Evolutionary conservation across 1,140 invertebrate species (phyloP).

Genomic region (Teleogryllus occipitalis): DNA sequence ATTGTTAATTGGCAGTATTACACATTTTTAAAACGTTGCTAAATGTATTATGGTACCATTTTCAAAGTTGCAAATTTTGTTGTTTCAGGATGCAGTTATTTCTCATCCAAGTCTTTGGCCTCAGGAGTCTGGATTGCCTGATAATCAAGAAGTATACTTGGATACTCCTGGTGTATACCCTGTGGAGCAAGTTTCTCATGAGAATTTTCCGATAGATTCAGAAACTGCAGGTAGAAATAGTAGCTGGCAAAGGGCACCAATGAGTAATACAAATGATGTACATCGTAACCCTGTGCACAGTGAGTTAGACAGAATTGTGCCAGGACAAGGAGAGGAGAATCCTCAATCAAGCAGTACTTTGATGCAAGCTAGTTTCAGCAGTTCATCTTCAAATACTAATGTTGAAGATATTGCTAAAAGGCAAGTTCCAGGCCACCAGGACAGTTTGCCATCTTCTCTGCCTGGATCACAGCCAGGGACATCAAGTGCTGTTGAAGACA

Average conservation of each 20-base stretch:
- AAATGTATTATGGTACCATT: too few relatives aligned
- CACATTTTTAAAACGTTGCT: too few relatives aligned
- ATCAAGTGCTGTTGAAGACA: background rate
- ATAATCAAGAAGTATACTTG: background rate
- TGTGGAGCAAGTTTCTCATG: background rate
- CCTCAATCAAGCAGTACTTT: background rate
- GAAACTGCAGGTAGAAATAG: background rate
- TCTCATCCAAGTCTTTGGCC: background rate
- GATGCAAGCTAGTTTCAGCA: background rate
- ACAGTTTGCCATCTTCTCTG: background rate
- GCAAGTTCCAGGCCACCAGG: background rate
- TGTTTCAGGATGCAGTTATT: background rate
- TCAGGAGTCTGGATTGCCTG: background rate
- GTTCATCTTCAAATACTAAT: background rate
- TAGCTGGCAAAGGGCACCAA: background rate
- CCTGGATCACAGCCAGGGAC: slow-evolving; percentile 12
- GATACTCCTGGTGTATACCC: background rate
- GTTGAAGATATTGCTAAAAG: background rate
- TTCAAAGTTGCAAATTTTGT: too few relatives aligned
- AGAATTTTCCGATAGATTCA: background rate
- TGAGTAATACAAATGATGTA: slow-evolving; percentile 9
- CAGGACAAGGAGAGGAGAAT: slow-evolving; percentile 8
- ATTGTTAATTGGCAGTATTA: too few relatives aligned
- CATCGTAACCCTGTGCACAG: slow-evolving; percentile 28
- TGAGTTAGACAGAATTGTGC: slow-evolving; percentile 13